phyloP scores from a whole-genome alignment of 1,140 invertebrate species.

The Pseudomyrmex dendroicus region DNA sequence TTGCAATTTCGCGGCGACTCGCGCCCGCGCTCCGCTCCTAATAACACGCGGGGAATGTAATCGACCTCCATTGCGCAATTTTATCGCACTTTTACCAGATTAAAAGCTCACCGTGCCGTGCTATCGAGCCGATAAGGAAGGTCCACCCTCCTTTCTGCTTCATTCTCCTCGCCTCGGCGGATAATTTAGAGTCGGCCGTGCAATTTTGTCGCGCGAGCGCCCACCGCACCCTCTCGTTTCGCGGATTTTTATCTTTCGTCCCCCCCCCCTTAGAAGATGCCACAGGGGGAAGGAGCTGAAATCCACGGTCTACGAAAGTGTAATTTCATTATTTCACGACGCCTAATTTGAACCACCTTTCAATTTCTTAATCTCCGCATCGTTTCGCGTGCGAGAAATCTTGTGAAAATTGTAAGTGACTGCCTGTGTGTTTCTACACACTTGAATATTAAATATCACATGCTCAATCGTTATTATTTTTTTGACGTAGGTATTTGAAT shows the following conservation, averaged over 20 bases:
- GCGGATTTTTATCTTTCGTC: constrained; percentile 17
- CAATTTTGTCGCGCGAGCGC: constrained; percentile 48
- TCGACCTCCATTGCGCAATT: constrained; percentile 47
- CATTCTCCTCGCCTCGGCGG: constrained; percentile 23
- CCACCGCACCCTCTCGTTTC: neutral
- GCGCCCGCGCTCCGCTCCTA: constrained; percentile 47
- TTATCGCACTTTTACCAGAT: constrained; percentile 53
- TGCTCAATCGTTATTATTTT: no score
- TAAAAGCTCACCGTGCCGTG: constrained; percentile 36
- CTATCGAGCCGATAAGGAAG: constrained; percentile 51
- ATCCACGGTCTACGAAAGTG: neutral
- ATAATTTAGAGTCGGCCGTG: constrained; percentile 42
- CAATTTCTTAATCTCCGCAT: neutral
- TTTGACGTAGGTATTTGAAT: neutral
- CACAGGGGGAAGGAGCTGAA: neutral
- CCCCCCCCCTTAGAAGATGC: neutral
- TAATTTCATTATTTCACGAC: constrained; percentile 33
- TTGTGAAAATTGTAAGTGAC: neutral
- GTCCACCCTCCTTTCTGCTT: constrained; percentile 30
- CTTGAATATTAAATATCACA: no score
- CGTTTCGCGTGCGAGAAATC: neutral
- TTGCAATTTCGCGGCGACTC: constrained; percentile 55
- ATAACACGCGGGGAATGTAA: constrained; percentile 55
- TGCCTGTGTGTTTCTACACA: no score
- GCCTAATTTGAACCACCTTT: constrained; percentile 32